Conservation (phyloP, 2,888 invertebrate genomes). For the Cynaeus angustus region DNA sequence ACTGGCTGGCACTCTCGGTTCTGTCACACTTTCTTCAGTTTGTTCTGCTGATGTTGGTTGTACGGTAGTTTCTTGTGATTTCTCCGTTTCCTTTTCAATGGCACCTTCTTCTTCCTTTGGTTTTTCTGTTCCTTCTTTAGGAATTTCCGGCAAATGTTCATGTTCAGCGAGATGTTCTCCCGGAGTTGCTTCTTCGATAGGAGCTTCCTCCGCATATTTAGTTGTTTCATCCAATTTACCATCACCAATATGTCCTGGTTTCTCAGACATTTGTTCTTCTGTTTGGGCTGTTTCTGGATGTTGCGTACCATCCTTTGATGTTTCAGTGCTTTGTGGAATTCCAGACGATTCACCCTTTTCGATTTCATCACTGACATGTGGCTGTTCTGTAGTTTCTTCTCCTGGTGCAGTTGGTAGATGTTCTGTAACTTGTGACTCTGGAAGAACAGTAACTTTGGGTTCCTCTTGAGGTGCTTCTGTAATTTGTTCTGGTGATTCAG, state of each 20-base stretch:
- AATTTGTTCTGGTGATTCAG: constrained; percentile 29
- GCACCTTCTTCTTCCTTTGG: constrained; percentile 47
- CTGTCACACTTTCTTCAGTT: constrained; percentile 40
- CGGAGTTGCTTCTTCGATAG: constrained; percentile 20
- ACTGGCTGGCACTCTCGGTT: not conserved
- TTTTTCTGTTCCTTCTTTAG: constrained; percentile 46
- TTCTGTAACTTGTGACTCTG: constrained; percentile 35
- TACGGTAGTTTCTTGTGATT: constrained; percentile 19
- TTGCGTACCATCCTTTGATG: constrained; percentile 11
- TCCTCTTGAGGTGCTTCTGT: constrained; percentile 24
- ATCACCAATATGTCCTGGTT: constrained; percentile 40
- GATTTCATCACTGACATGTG: constrained; percentile 7
- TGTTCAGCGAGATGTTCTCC: constrained; percentile 19
- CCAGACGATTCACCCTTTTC: constrained; percentile 14
- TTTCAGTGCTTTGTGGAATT: constrained; percentile 41
- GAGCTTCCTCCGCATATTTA: constrained; percentile 44
- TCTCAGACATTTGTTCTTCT: constrained; percentile 13
- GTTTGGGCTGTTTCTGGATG: not conserved
- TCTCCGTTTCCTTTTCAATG: constrained; percentile 31
- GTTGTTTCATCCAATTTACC: constrained; percentile 48
- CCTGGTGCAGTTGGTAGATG: not conserved
- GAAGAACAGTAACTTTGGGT: constrained; percentile 44
- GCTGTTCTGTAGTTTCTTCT: not conserved
- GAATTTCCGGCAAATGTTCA: constrained; percentile 23
- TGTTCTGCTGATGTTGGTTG: constrained; percentile 4